Conservation (phyloP, 1,140 invertebrate genomes). For the Pissodes strobi region DNA sequence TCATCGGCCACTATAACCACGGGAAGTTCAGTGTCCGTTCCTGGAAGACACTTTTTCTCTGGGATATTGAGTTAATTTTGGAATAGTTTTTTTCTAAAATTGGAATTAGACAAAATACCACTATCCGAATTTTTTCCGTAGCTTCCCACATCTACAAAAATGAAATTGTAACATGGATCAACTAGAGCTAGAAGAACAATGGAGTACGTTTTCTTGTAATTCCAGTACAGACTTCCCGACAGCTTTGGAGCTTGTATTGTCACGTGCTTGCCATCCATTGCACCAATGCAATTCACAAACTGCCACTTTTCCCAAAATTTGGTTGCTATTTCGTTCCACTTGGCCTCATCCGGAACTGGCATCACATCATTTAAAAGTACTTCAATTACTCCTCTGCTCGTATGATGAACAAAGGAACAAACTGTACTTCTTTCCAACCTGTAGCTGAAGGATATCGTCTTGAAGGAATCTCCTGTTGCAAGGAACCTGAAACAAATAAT, state of each 20-base stretch:
- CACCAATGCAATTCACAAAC: not conserved
- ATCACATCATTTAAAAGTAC: constrained; percentile 47
- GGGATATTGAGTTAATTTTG: not conserved
- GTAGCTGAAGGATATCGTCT: constrained; percentile 32
- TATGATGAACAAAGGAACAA: no score
- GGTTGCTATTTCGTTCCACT: not conserved
- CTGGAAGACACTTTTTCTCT: not conserved
- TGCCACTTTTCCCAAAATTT: not conserved
- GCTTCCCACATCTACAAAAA: no score
- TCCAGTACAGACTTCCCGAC: not conserved
- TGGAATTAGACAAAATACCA: no score
- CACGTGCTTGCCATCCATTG: no score
- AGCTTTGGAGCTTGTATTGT: not conserved
- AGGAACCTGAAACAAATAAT: no score
- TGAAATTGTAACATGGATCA: no score
- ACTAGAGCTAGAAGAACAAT: no score
- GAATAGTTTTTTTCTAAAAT: not conserved
- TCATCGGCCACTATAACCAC: constrained; percentile 15
- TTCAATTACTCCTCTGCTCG: no score
- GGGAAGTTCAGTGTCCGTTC: no score
- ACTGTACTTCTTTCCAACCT: no score
- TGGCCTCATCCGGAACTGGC: not conserved
- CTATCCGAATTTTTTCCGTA: not conserved
- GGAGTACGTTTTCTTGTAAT: no score
- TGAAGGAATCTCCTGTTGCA: constrained; percentile 35